These are phyloP conservation scores for Falco cherrug DNA, from an alignment of 2,797 vertebrate genomes.

Conservation along the genomic window DNA sequence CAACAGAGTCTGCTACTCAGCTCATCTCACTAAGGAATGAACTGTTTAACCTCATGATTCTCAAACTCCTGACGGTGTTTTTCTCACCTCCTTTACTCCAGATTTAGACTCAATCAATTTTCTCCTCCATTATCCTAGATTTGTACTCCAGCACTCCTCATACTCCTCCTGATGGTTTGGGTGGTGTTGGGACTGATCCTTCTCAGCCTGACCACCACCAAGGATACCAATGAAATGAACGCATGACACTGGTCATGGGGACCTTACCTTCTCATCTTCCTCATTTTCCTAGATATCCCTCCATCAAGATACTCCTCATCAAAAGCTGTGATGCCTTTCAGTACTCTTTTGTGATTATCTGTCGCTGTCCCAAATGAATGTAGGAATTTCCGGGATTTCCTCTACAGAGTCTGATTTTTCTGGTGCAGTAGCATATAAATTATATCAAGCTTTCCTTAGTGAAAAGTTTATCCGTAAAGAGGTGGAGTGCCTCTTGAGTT, in stretches of 20 bases:
- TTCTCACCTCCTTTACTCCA: not conserved
- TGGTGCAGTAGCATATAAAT: not conserved
- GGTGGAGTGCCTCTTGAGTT: not conserved
- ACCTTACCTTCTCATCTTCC: not conserved
- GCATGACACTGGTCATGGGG: not conserved
- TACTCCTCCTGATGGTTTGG: not conserved
- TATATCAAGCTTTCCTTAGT: not conserved
- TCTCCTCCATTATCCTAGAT: not conserved
- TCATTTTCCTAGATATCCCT: not conserved
- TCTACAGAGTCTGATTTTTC: not conserved
- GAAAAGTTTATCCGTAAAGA: not conserved
- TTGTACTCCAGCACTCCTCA: not conserved
- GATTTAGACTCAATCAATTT: not conserved
- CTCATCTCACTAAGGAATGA: not conserved
- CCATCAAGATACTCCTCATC: not conserved
- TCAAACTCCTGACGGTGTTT: not conserved
- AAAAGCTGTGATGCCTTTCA: not conserved
- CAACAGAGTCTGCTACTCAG: not conserved
- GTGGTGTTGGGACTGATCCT: not conserved
- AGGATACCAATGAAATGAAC: not conserved
- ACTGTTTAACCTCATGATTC: not conserved
- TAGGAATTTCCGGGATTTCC: not conserved
- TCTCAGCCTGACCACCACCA: not conserved
- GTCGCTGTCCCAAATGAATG: not conserved
- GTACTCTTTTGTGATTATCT: not conserved